Percentiles rank a stretch among this genome's conserved stretches.
phyloP scores from a whole-genome alignment of 1,140 invertebrate genomes.

The Gonioctena quinquepunctata region DNA sequence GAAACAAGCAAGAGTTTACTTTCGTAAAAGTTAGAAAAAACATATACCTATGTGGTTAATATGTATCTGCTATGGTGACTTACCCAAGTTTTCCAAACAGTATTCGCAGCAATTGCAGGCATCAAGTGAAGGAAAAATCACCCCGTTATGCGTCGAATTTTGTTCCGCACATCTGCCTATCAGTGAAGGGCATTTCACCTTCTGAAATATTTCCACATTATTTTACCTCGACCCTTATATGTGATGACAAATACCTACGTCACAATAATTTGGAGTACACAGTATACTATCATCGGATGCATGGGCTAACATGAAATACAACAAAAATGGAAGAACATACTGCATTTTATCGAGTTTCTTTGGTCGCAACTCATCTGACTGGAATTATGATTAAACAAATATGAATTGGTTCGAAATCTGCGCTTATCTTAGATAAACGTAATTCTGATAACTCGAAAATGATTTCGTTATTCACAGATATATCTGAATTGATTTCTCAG shows the following conservation, averaged over 20 bases:
- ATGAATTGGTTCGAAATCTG: too few species aligned
- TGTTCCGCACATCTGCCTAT: constrained; percentile 55
- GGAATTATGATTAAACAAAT: too few species aligned
- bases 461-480: too few species aligned
- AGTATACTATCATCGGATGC: background rate
- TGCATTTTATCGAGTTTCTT: too few species aligned
- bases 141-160: constrained; percentile 58
- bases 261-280: background rate
- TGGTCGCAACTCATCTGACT: too few species aligned
- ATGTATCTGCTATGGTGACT: constrained; percentile 12
- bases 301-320: background rate
- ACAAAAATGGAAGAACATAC: background rate
- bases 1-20: background rate
- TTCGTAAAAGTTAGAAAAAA: background rate
- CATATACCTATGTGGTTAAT: background rate
- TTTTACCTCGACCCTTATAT: background rate
- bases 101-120: constrained; percentile 64
- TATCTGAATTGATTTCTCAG: too few species aligned
- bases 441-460: too few species aligned
- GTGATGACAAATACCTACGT: background rate
- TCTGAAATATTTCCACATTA: constrained; percentile 2
- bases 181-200: constrained; percentile 44
- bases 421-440: too few species aligned
- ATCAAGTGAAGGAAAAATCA: constrained; percentile 58
- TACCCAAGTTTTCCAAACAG: constrained; percentile 59